These are phyloP conservation scores for Hippocampus zosterae DNA, from an alignment of 2,113 vertebrate genomes.

Conservation along the genomic window DNA sequence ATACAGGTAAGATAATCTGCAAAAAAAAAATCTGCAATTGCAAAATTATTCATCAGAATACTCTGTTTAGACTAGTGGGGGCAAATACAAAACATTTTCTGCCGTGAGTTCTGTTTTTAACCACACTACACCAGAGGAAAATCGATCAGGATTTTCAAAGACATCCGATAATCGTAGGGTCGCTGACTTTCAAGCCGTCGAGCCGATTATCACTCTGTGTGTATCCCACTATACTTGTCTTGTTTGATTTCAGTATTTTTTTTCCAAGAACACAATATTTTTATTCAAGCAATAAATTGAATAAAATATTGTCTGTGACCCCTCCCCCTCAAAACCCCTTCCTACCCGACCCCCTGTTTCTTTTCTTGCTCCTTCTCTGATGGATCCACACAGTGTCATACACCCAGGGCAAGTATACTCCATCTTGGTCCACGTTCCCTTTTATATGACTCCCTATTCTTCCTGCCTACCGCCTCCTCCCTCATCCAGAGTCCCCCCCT, in stretches of 20 bases:
- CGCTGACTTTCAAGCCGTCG: not conserved
- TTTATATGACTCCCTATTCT: constrained; percentile 67
- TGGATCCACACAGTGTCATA: constrained; percentile 97
- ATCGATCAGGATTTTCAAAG: not conserved
- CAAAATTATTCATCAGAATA: too few relatives aligned
- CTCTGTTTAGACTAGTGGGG: too few relatives aligned
- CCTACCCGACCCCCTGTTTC: constrained; percentile 89
- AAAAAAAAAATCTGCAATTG: too few relatives aligned
- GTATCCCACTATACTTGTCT: constrained; percentile 54
- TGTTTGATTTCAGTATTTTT: constrained; percentile 78
- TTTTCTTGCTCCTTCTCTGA: constrained; percentile 99
- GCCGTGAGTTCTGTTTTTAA: too few relatives aligned
- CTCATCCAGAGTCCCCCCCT: constrained; percentile 49
- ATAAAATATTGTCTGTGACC: constrained; percentile 99
- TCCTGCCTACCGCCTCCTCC: constrained; percentile 68
- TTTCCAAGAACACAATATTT: constrained; percentile 95
- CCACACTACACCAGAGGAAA: not conserved
- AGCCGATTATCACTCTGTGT: not conserved
- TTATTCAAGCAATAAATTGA: constrained; percentile 99
- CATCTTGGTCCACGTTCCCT: constrained; percentile 93
- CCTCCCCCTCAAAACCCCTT: constrained; percentile 69
- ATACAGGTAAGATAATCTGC: too few relatives aligned
- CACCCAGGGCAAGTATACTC: constrained; percentile 99
- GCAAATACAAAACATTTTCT: too few relatives aligned
- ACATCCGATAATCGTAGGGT: not conserved